Conservation (phyloP, 2,888 invertebrate genomes). For the Panopea generosa region DNA sequence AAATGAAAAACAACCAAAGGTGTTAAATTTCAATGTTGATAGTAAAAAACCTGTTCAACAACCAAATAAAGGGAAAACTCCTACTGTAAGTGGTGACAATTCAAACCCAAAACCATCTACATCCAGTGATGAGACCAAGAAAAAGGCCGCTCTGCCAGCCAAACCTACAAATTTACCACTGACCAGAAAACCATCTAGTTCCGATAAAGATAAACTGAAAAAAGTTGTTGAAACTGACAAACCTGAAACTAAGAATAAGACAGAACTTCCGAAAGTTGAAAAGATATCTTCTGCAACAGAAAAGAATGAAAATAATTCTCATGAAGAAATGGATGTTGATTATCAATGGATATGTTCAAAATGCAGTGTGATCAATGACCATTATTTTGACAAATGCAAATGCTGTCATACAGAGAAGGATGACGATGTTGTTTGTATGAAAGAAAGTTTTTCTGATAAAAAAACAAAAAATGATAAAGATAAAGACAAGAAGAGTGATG, state of each 20-base stretch:
- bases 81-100: not conserved
- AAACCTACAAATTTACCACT: not conserved
- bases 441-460: slow-evolving; percentile 24
- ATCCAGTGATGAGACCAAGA: not conserved
- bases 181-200: not conserved
- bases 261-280: slow-evolving; percentile 30
- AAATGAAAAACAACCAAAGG: slow-evolving; percentile 1
- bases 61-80: not conserved
- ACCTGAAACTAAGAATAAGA: slow-evolving; percentile 16
- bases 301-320: slow-evolving; percentile 11
- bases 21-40: not conserved
- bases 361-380: slow-evolving; percentile 88
- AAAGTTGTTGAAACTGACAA: slow-evolving; percentile 13
- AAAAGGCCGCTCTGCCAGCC: not conserved
- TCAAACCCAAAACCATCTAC: not conserved
- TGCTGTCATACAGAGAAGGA: slow-evolving; percentile 46
- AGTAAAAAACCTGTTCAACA: slow-evolving; percentile 1
- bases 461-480: slow-evolving; percentile 20
- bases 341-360: slow-evolving; percentile 93
- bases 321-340: slow-evolving; percentile 17
- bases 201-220: slow-evolving; percentile 4
- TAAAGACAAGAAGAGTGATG: not conserved
- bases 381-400: slow-evolving; percentile 52
- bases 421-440: slow-evolving; percentile 25
- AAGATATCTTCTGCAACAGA: slow-evolving; percentile 32